Conservation (phyloP, 2,113 vertebrate species). For the Camelus bactrianus region DNA sequence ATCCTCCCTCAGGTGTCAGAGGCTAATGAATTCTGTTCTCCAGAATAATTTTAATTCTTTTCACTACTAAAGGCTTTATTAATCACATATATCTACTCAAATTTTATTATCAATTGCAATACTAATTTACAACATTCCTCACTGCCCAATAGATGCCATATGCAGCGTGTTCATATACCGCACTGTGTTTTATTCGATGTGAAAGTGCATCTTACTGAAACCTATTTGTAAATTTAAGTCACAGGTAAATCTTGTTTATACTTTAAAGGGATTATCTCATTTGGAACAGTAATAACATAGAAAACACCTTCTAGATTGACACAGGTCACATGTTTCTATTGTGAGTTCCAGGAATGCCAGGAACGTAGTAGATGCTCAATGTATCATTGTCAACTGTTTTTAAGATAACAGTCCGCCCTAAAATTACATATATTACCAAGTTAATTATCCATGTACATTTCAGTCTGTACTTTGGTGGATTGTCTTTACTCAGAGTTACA, state of each 20-base stretch:
- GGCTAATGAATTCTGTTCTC: background rate
- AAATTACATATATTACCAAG: background rate
- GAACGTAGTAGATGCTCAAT: background rate
- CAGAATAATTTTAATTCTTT: conserved; percentile 9
- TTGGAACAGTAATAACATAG: background rate
- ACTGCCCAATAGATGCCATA: background rate
- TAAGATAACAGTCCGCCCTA: background rate
- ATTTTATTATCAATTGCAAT: background rate
- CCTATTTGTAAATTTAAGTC: background rate
- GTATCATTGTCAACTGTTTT: background rate
- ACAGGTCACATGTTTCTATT: background rate
- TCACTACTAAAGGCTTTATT: conserved; percentile 5
- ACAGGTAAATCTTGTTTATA: background rate
- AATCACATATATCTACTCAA: conserved; percentile 8
- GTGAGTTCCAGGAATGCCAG: background rate
- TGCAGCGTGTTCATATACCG: background rate
- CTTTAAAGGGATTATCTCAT: background rate
- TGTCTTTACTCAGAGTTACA: background rate
- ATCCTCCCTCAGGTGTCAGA: background rate
- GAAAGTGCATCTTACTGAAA: background rate
- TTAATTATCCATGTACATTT: background rate
- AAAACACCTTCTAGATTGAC: background rate
- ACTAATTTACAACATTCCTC: conserved; percentile 5
- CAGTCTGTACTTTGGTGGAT: background rate
- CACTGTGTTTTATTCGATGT: background rate